Base-by-base conservation (phyloP, 2,888 invertebrate genomes). In the Drosophila suboccidentalis region DNA sequence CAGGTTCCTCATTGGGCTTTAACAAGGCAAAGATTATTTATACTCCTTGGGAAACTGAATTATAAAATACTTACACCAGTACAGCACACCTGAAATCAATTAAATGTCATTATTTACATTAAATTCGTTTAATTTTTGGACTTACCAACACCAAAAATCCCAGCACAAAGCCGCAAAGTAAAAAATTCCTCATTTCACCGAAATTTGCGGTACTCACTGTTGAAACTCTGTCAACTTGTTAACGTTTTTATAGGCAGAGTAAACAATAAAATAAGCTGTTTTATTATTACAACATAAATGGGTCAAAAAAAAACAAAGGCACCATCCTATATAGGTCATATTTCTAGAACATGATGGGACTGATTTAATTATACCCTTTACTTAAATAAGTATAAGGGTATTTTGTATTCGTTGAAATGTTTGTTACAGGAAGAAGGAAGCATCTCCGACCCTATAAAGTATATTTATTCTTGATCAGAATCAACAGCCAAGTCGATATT, bases 241-340 rank as follows among this genome's bases (percentile, higher is more conserved):
- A 13, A 10, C 15, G 70, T 41, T 77, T 79, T 63, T 79, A 79
- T 79, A 78, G 55, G 8, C 22, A 10, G 15, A 13, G 4, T 26
- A 36, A n/a, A 61, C 63, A 77, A 78, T 32, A 32, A 39, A 8
- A n/a, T 1, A 79, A 78, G 50, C 65, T 78, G 78, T 71, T 63
- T 19, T 44, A 75, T 78, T 77, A 29, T 63, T 13, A 1, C 1
- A 19, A 1, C 3, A 41, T 26, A 59, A 17, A 1, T 71, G 13
- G 75, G 49, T 0, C 67, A 8, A 29, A 29, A 64, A 8, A 39
- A 71, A 70, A 76, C 68, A 57, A 72, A 50, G n/a, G 34, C 13
- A 1, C 0, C 17, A 4, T 4, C 3, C 34, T 15, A 29, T 32
- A 17, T 53, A 19, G 60, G 46, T 55, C 22, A 50, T 1, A 15